A percentile compares a stretch with the other conserved stretches of the same genome.
Conservation (phyloP, 1,140 invertebrate species). For the Eulimnadia texana region DNA sequence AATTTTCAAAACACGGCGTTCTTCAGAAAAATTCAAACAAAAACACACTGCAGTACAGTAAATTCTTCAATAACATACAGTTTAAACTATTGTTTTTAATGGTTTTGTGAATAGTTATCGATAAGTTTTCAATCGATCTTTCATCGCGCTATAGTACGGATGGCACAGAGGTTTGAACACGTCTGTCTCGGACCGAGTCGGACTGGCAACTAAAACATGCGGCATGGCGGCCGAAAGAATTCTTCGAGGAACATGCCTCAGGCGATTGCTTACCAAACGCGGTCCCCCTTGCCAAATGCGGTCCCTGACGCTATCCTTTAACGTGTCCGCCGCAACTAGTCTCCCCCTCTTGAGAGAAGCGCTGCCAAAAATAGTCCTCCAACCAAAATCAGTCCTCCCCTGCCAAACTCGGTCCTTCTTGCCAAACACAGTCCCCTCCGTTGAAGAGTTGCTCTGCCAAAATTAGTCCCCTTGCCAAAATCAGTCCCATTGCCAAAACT, state of each 20-base stretch:
- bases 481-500: neutral
- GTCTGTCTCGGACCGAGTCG: no score
- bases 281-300: neutral
- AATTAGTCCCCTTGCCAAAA: neutral
- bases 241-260: neutral
- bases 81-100: no score
- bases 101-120: no score
- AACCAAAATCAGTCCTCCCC: neutral
- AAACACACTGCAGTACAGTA: no score
- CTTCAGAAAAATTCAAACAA: no score
- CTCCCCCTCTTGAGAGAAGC: no score
- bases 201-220: neutral
- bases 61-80: no score
- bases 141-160: no score
- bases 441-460: neutral
- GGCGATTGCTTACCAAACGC: neutral
- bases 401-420: neutral
- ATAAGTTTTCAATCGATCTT: neutral
- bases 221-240: neutral
- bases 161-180: no score
- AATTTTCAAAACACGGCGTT: no score
- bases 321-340: no score
- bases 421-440: neutral
- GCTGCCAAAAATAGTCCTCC: neutral
- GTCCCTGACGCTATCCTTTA: neutral